Conservation (phyloP, 2,888 invertebrate genomes). For the Dicyrtoma fusca region DNA sequence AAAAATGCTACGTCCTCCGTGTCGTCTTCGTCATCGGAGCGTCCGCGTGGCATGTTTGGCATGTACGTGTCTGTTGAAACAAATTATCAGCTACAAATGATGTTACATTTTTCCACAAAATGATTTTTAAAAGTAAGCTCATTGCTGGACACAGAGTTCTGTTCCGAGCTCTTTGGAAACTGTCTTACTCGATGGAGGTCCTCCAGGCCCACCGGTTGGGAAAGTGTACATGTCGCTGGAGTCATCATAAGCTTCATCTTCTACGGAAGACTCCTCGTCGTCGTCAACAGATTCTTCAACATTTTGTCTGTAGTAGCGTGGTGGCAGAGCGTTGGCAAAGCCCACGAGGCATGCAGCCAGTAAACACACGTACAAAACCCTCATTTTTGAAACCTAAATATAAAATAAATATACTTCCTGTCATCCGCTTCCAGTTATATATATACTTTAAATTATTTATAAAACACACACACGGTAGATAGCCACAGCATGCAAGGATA, state of each 20-base stretch:
- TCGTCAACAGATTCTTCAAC: slow-evolving; percentile 24
- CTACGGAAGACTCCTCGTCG: neutral
- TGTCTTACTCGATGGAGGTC: slow-evolving; percentile 34
- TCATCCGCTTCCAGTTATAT: neutral
- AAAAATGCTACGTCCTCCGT: neutral
- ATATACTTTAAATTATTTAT: neutral
- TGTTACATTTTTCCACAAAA: no score
- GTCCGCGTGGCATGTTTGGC: neutral
- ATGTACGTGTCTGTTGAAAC: slow-evolving; percentile 22
- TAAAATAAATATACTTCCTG: neutral
- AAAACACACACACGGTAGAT: neutral
- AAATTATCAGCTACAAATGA: no score
- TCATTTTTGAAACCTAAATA: slow-evolving; percentile 19
- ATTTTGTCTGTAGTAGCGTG: slow-evolving; percentile 4
- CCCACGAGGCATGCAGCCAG: slow-evolving; percentile 22
- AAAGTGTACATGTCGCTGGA: slow-evolving; percentile 30
- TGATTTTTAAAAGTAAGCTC: no score
- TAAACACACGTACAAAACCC: slow-evolving; percentile 21
- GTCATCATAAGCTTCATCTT: slow-evolving; percentile 13
- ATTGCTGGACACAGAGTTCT: neutral
- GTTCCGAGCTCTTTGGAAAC: neutral
- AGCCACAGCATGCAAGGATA: neutral
- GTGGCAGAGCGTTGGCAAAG: slow-evolving; percentile 26
- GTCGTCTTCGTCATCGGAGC: slow-evolving; percentile 18
- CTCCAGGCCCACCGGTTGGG: slow-evolving; percentile 36